Evolutionary conservation across 2,888 invertebrate species (phyloP), one percentile per base, ranked within the genome.

Genomic region (Mylabris sibirica): DNA sequence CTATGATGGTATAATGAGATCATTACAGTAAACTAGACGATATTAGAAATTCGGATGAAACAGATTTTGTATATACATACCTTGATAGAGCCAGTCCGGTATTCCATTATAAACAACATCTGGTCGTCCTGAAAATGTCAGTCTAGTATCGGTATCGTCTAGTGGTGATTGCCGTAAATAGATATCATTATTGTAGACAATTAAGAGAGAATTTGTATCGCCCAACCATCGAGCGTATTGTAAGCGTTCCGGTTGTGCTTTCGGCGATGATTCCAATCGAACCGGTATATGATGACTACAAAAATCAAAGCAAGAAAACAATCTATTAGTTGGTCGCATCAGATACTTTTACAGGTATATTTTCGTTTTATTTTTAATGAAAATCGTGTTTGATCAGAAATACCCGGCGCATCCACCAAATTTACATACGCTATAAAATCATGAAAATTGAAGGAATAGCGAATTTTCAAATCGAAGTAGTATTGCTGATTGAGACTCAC

Each of bases 71-170:
- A n/a, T n/a, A n/a, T n/a, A n/a, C n/a, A 72, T 84, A 95, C 96
- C 96, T 90, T 98, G 98, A 86, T 98, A 98, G 34, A 98, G 87
- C 97, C 98, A 98, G 84, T 98, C 98, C 20, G 97, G 94, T 38
- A 98, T 90, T 65, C 97, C 98, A 84, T 98, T 97, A 87, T 94
- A 97, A 67, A 97, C 88, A 67, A 91, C 86, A 67, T 93, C 93
- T n/a, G 93, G 91, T 75, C 89, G 86, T 38, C 94, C 94, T 63
- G 92, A 92, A 81, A 89, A 89, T 63, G 95, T 95, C 81, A 95
- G 88, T 62, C 91, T 89, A 67, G 89, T 86, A 77, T 93, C 90
- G 9, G 88, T 86, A 72, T 91, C 87, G 74, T 91, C 90, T 62
- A 92, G 89, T 1, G 94, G 94, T 60, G 93, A 88, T 75, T 90